Conservation (phyloP, 2,797 vertebrate genomes). For the Anguilla pacifica region DNA sequence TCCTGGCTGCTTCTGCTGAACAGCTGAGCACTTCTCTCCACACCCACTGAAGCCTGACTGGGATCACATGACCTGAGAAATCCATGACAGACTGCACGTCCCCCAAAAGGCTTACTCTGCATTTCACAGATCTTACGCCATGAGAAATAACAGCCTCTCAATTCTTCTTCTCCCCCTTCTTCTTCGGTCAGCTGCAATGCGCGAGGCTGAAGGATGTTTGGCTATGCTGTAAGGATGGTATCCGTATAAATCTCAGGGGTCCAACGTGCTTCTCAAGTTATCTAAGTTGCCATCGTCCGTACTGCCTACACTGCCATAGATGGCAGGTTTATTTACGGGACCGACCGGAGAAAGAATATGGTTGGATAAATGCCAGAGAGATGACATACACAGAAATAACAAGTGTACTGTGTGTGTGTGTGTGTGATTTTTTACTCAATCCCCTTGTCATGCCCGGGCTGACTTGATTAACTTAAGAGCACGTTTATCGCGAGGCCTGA, state of each 20-base stretch:
- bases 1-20: too few species aligned
- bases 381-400: neutral
- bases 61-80: neutral
- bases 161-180: neutral
- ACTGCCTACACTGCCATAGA: neutral
- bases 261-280: neutral
- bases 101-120: neutral
- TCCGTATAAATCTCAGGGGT: neutral
- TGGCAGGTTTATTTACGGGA: too few species aligned
- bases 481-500: constrained; percentile 11
- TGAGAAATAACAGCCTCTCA: neutral
- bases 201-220: neutral
- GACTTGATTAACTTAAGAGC: constrained; percentile 27
- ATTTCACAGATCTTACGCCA: neutral
- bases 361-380: neutral
- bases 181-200: neutral
- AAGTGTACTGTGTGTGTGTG: neutral
- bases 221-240: neutral
- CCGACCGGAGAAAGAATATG: neutral
- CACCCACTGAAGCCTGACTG: neutral
- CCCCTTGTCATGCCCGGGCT: constrained; percentile 4
- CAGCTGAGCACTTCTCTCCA: neutral
- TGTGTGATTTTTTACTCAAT: neutral
- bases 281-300: neutral
- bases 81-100: neutral